Percentiles rank a stretch among this genome's conserved stretches.
These are phyloP conservation scores for Tyrannus savana DNA, from an alignment of 2,113 vertebrate genomes.

Conservation along the genomic window DNA sequence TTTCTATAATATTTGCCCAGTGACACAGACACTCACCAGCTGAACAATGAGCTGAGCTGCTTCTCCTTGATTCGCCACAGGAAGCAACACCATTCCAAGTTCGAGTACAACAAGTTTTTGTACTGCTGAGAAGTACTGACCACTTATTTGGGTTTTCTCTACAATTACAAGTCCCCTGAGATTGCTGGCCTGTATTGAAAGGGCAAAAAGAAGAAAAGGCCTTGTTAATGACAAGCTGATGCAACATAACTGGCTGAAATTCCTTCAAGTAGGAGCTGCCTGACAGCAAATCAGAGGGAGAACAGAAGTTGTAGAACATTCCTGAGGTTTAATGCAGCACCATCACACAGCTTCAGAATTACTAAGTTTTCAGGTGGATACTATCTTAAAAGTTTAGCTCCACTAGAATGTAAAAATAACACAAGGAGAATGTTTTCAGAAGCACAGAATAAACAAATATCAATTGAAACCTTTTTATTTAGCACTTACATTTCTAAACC, in stretches of 20 bases:
- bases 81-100: slow-evolving; percentile 88
- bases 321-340: neutral
- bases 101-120: slow-evolving; percentile 90
- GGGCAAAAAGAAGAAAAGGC: neutral
- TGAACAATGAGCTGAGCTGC: slow-evolving; percentile 87
- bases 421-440: neutral
- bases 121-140: slow-evolving; percentile 85
- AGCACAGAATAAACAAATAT: neutral
- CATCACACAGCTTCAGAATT: neutral
- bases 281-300: neutral
- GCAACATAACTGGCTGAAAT: neutral
- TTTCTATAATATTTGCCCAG: neutral
- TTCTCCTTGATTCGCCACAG: slow-evolving; percentile 82
- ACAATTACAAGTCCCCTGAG: slow-evolving; percentile 83
- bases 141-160: slow-evolving; percentile 84
- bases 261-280: neutral
- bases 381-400: neutral
- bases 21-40: slow-evolving; percentile 76
- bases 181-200: slow-evolving; percentile 73
- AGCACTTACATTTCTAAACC: slow-evolving; percentile 87
- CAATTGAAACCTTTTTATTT: neutral
- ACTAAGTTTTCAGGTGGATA: neutral
- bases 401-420: neutral
- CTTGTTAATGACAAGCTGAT: neutral
- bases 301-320: neutral